Base-by-base conservation (phyloP, 2,888 invertebrate genomes). In the Drosophila greeni region DNA sequence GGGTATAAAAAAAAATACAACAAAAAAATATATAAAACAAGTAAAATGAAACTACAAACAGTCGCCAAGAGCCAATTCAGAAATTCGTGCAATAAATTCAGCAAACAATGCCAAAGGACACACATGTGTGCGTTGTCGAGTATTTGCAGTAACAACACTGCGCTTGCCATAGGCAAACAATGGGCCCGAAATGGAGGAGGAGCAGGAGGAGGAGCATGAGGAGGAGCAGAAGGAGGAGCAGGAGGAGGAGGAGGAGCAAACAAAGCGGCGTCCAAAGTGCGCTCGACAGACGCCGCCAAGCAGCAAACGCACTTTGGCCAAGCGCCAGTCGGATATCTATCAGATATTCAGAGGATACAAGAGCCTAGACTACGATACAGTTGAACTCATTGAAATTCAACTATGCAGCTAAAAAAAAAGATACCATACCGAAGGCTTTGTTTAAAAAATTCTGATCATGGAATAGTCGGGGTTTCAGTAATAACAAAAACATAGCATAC, bases 1-100 rank as follows among this genome's bases (percentile, higher is more conserved):
- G 67, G 52, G 34, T 36, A 40, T 66, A 45, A 67, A 66, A 66
- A 66, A 48, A 24, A 1, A 26, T 3, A 14, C 6, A n/a, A n/a
- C 14, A 40, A 74, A 78, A 73, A 39, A 14, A 39, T 20, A 39
- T 14, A 39, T 78, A 81, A 73, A 29, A 62, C 42, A 67, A 60
- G 76, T 76, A 78, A 74, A 68, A 68, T 79, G 79, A 83, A 74
- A 75, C 74, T 74, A 72, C 67, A 77, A 68, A 75, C 61, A 58
- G 66, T 39, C 59, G 72, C 74, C 71, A 66, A 75, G 75, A 82
- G 75, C 75, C 83, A 81, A 82, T 81, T 82, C 83, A 82, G 75
- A 81, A 77, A 72, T 84, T 82, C 74, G 70, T 74, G 76, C 74
- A 80, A 84, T 81, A 82, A 81, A 84, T 81, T 82, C 80, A 61